Evolutionary conservation across 2,888 invertebrate genomes (phyloP), one percentile per base, ranked within the genome.

Genomic region (Cheilosia pagana): DNA sequence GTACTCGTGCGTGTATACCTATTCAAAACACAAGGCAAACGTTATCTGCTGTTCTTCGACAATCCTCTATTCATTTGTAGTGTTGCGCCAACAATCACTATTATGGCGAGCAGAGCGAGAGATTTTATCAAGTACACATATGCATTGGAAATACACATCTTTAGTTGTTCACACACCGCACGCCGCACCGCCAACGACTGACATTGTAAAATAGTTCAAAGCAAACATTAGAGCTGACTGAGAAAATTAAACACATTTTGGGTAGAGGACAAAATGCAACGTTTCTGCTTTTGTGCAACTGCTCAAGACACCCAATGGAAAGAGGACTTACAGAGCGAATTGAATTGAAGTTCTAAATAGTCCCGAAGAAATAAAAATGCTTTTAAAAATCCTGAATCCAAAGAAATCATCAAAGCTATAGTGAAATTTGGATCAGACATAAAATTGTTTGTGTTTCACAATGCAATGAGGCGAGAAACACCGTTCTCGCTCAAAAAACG

Each of bases 91-190:
- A 60, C 81, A 76, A 76, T 65, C 25, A 19, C 65, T 67, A 57
- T 63, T 75, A 25, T 28, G 28, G 55, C 53, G 39, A 41, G 55
- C 25, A 23, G 23, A 50, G 50, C 14, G 21, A 41, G 6, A 55
- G 67, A 72, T 82, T 62, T 77, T 82, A 82, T 82, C 77, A 70
- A 74, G 0, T 53, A 35, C 41, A 77, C 55, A 53, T 60, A 65
- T 81, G 70, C 63, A 59, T 62, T 59, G 8, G 23, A 70, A 81
- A 63, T 7, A 60, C 16, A 76, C 55, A 59, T 63, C 53, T 75
- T 68, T 6, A 25, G 28, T 19, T 48, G 1, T 39, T 31, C n/a
- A 67, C 8, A 35, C 10, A 35, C 35, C 3, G 12, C 35, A 12
- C 12, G 3, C 48, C 55, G 7, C 52, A 14, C 19, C 65, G 16